These are phyloP conservation scores for Synanthedon formicaeformis DNA, from an alignment of 2,888 invertebrate species.

Conservation along the genomic window DNA sequence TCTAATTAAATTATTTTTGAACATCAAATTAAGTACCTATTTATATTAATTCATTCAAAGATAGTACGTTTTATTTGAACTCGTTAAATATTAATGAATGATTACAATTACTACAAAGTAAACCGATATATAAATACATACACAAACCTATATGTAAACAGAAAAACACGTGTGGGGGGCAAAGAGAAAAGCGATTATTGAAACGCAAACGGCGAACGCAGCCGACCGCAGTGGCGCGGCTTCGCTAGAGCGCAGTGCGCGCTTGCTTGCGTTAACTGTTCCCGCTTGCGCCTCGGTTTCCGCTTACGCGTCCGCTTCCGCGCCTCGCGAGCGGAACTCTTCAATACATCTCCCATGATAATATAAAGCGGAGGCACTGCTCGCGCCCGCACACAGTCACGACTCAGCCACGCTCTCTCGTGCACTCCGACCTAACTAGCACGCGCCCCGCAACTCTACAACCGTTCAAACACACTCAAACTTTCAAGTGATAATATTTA, in stretches of 20 bases:
- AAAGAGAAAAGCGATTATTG: constrained; percentile 15
- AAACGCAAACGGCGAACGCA: constrained; percentile 11
- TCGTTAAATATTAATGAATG: too few relatives aligned
- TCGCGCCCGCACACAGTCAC: constrained; percentile 57
- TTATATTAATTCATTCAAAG: too few relatives aligned
- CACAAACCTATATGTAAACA: constrained; percentile 20
- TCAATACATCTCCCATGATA: constrained; percentile 11
- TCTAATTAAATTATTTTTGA: too few relatives aligned
- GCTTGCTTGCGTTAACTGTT: constrained; percentile 7
- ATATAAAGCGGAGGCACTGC: constrained; percentile 51
- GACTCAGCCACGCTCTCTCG: constrained; percentile 47
- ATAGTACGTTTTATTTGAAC: too few relatives aligned
- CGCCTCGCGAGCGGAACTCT: constrained; percentile 9
- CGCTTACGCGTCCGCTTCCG: constrained; percentile 21
- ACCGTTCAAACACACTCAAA: not conserved
- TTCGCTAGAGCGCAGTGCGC: constrained; percentile 13
- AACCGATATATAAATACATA: constrained; percentile 35
- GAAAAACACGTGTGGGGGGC: constrained; percentile 28
- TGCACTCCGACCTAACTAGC: constrained; percentile 34
- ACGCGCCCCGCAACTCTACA: constrained; percentile 28
- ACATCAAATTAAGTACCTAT: too few relatives aligned
- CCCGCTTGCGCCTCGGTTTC: constrained; percentile 16
- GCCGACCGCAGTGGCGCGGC: constrained; percentile 33
- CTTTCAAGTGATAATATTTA: not conserved
- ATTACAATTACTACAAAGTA: constrained; percentile 11